Conservation (phyloP, 2,113 vertebrate genomes). For the Hemichromis elongatus region DNA sequence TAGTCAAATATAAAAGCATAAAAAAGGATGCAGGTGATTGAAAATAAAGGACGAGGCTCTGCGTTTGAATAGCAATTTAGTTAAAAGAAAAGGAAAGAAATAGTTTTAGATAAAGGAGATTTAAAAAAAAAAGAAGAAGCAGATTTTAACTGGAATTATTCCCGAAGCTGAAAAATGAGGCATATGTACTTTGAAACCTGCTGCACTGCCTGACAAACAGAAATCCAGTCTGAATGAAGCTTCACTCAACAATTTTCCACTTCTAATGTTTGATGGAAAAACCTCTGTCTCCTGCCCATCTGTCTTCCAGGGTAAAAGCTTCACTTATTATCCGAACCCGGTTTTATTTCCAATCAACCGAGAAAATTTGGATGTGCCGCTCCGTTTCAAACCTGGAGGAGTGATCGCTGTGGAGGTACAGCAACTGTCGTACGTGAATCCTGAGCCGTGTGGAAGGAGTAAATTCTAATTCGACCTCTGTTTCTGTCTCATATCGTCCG, state of each 20-base stretch:
- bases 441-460: rapidly evolving
- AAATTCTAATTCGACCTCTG: not conserved
- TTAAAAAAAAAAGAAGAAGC: rapidly evolving
- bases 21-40: not conserved
- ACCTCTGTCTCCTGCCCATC: not conserved
- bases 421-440: not conserved
- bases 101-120: not conserved
- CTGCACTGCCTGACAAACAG: not conserved
- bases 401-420: constrained; percentile 66
- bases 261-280: not conserved
- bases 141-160: not conserved
- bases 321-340: constrained; percentile 56
- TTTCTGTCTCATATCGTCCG: not conserved
- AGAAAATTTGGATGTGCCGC: constrained; percentile 41
- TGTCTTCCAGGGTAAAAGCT: constrained; percentile 48
- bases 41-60: not conserved
- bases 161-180: not conserved
- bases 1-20: not conserved
- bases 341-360: constrained; percentile 48
- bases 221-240: not conserved
- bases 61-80: not conserved
- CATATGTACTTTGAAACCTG: not conserved
- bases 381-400: constrained; percentile 62
- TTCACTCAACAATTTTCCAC: not conserved
- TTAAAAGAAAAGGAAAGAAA: not conserved